phyloP scores from a whole-genome alignment of 2,888 invertebrate species.

The Cheilosia variabilis region DNA sequence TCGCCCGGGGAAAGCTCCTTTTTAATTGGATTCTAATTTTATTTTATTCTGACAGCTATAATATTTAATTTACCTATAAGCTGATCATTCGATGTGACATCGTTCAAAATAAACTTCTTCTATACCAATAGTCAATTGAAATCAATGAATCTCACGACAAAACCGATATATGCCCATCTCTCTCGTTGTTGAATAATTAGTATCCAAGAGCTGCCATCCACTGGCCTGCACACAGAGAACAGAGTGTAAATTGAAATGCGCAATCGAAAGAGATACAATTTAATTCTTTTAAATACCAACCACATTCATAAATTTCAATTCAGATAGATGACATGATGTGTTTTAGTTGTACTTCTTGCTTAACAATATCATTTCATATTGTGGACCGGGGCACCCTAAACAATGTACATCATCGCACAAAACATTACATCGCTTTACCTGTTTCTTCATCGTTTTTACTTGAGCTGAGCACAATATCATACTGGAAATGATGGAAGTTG shows the following conservation, averaged over 20 bases:
- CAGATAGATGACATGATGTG: background rate
- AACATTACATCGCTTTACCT: no score
- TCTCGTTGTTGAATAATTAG: constrained; percentile 9
- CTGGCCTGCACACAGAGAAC: background rate
- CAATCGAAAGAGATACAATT: constrained; percentile 25
- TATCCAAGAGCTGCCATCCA: constrained; percentile 7
- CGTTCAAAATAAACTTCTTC: no score
- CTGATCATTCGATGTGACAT: no score
- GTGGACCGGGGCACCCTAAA: background rate
- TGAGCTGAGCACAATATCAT: no score
- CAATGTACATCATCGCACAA: constrained; percentile 7
- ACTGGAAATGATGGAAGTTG: background rate
- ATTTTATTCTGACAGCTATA: no score
- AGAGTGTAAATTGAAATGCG: constrained; percentile 32
- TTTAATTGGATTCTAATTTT: no score
- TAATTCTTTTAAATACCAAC: constrained; percentile 15
- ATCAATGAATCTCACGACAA: no score
- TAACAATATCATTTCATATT: background rate
- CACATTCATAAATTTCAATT: constrained; percentile 17
- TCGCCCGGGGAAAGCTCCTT: no score
- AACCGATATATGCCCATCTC: no score
- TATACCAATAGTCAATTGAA: no score
- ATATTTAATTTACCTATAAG: no score
- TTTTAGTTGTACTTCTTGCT: background rate
- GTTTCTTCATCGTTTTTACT: no score